Evolutionary conservation across 2,113 vertebrate genomes (phyloP).

Genomic region (Catharus bicknelli): DNA sequence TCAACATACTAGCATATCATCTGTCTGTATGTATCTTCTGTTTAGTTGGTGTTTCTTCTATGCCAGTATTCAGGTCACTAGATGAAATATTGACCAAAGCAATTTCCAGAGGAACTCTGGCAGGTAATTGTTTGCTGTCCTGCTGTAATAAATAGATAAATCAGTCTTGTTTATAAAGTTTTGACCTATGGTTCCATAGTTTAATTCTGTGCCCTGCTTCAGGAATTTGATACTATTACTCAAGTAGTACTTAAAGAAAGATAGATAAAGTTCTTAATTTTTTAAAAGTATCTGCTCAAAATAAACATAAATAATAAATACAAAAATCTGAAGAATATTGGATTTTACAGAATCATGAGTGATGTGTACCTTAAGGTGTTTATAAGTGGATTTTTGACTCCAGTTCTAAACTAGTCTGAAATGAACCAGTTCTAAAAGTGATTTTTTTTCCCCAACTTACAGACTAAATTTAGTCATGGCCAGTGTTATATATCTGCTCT

Average conservation of each 20-base stretch:
- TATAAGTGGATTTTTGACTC: neutral
- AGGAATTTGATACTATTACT: neutral
- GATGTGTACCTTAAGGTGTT: neutral
- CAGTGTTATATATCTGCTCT: neutral
- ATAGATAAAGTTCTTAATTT: neutral
- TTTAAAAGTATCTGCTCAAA: neutral
- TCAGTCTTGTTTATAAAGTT: neutral
- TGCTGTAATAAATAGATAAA: neutral
- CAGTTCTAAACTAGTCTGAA: neutral
- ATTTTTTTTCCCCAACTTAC: neutral
- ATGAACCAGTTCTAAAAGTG: neutral
- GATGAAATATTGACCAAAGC: neutral
- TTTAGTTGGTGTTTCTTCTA: neutral
- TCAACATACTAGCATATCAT: neutral
- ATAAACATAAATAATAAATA: neutral
- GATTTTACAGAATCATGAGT: neutral
- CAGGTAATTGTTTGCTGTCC: neutral
- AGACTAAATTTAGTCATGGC: neutral
- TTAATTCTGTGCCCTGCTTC: neutral
- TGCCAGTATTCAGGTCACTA: neutral
- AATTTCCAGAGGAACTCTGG: neutral
- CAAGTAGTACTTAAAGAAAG: neutral
- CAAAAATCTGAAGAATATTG: neutral
- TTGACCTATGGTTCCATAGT: neutral
- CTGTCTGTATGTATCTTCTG: neutral